Base-by-base conservation (phyloP, 2,113 vertebrate genomes). In the Zosterops pallidus region DNA sequence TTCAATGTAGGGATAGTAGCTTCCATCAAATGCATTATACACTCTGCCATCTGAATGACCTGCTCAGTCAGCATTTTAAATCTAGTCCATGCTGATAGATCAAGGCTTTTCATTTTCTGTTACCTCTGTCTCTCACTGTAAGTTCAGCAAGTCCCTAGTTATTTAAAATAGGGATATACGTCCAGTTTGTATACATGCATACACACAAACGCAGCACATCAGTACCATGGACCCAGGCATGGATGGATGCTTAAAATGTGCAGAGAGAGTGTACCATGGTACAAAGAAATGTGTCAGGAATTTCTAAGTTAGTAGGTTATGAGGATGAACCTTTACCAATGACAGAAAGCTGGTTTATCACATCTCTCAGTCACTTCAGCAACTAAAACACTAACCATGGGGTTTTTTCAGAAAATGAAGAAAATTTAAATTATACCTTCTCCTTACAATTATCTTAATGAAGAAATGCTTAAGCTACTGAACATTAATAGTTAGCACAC, bases 151-250 rank as follows among this genome's bases (percentile, higher is more conserved):
- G 9, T 14, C 18, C 11, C 12, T 9, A 46, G 29, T 13, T 41
- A 57, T 62, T 69, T 83, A 31, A 60, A 87, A 74, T 19, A 60
- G 9, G 56, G 12, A 23, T n/a, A 20, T 4, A 21, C 0, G 1
- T 26, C 29, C 20, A 53, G 28, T 24, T 56, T 52, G 16, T 9
- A 62, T 6, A 47, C 0, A 0, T 6, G 21, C 9, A 24, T 4
- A 67, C 24, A 77, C 23, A 76, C 28, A 53, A 55, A 39, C 2
- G 13, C 9, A 63, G 39, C 19, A 69, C 0, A 9, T 33, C 29
- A 71, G 37, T 5, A 74, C 11, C 26, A n/a, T 1, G 2, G 37
- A 60, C 26, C 7, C 14, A 74, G 33, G 22, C 21, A 55, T 1
- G 5, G 11, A 68, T 70, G 19, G 26, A 12, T 78, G 37, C 28